These are phyloP conservation scores for Mythimna vitellina DNA, from an alignment of 2,888 invertebrate genomes.

Conservation along the genomic window DNA sequence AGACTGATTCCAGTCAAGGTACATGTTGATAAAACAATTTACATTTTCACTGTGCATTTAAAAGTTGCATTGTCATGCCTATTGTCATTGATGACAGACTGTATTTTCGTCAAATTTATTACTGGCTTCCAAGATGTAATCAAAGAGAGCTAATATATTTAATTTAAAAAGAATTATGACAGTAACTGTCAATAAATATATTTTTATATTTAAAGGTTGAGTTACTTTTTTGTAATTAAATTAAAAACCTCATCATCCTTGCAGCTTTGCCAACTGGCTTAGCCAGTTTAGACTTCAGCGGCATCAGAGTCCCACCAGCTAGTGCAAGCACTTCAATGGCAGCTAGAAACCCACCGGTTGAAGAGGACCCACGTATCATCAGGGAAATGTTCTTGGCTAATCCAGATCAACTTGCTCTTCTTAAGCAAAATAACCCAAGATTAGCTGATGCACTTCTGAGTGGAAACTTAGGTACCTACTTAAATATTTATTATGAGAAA, in stretches of 20 bases:
- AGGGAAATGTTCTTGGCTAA: slow-evolving; percentile 96
- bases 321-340: slow-evolving; percentile 81
- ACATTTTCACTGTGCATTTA: slow-evolving; percentile 57
- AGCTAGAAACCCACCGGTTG: slow-evolving; percentile 84
- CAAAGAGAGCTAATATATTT: slow-evolving; percentile 41
- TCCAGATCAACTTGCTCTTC: slow-evolving; percentile 96
- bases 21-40: slow-evolving; percentile 54
- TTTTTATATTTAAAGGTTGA: slow-evolving; percentile 42
- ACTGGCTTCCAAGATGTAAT: slow-evolving; percentile 59
- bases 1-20: slow-evolving; percentile 85
- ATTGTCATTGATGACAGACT: slow-evolving; percentile 76
- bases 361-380: slow-evolving; percentile 96
- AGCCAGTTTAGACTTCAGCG: slow-evolving; percentile 95
- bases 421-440: slow-evolving; percentile 98
- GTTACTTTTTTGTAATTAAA: slow-evolving; percentile 53
- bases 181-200: slow-evolving; percentile 47
- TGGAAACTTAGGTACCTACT: slow-evolving; percentile 93
- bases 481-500: not conserved
- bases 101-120: slow-evolving; percentile 61
- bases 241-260: slow-evolving; percentile 67
- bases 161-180: slow-evolving; percentile 47
- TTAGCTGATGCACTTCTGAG: slow-evolving; percentile 97
- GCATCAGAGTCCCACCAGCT: slow-evolving; percentile 94
- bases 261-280: slow-evolving; percentile 87
- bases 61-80: slow-evolving; percentile 82